Evolutionary conservation across 2,797 vertebrate species (phyloP).

Genomic region (Dendrocincla fuliginosa): DNA sequence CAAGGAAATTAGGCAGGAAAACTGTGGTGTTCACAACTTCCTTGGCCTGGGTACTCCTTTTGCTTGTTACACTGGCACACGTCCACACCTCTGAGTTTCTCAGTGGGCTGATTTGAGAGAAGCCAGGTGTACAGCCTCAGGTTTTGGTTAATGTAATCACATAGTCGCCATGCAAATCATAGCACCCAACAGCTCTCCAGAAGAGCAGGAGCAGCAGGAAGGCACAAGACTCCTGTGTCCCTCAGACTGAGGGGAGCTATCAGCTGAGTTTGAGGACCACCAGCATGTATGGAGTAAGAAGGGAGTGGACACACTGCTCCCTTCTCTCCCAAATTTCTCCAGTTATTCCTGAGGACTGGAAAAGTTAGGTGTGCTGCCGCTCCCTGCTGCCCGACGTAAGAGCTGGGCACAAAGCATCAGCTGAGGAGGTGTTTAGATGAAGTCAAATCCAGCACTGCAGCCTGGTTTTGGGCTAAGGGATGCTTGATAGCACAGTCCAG

Average conservation of each 20-base stretch:
- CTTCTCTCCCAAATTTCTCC: neutral
- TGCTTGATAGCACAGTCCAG: neutral
- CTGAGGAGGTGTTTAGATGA: neutral
- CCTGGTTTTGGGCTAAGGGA: neutral
- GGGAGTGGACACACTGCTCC: neutral
- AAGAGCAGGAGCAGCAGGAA: neutral
- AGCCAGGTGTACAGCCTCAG: neutral
- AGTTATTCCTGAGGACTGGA: neutral
- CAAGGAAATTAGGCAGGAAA: neutral
- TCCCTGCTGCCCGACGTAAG: neutral
- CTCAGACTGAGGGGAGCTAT: neutral
- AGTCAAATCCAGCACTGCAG: neutral
- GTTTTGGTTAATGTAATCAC: neutral
- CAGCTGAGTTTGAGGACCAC: neutral
- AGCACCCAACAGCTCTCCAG: neutral
- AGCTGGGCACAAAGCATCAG: neutral
- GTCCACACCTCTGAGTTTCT: neutral
- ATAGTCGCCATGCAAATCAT: rapidly evolving
- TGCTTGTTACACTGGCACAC: neutral
- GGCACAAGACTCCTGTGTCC: neutral
- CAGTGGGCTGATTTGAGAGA: neutral
- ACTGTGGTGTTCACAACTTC: neutral
- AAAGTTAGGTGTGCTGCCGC: neutral
- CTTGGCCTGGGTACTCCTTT: neutral
- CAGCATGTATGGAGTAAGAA: neutral